These are phyloP conservation scores for Sesamia inferens DNA, from an alignment of 2,888 invertebrate species.

Conservation along the genomic window DNA sequence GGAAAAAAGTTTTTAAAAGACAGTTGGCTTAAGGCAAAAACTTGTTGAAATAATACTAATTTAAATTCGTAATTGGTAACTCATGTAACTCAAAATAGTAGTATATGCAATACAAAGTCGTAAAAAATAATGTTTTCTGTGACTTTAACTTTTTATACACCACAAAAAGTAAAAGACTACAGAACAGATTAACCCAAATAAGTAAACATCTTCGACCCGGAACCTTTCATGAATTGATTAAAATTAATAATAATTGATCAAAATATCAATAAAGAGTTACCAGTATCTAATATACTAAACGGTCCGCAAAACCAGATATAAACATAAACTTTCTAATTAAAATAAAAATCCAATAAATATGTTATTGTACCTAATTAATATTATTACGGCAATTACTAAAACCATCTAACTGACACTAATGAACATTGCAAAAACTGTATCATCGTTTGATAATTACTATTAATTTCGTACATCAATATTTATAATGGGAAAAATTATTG, in stretches of 20 bases:
- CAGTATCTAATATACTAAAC: slow-evolving; percentile 32
- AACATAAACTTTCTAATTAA: slow-evolving; percentile 47
- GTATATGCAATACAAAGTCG: background rate
- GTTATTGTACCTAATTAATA: slow-evolving; percentile 52
- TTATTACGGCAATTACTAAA: slow-evolving; percentile 52
- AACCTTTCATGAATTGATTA: slow-evolving; percentile 49
- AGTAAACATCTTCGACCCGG: slow-evolving; percentile 37
- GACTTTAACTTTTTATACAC: slow-evolving; percentile 19
- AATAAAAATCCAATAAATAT: slow-evolving; percentile 42
- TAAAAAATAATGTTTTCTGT: slow-evolving; percentile 13
- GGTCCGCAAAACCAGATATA: slow-evolving; percentile 44
- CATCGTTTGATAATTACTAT: slow-evolving; percentile 39
- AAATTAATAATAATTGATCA: slow-evolving; percentile 42
- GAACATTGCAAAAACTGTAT: slow-evolving; percentile 53
- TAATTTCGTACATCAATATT: slow-evolving; percentile 40
- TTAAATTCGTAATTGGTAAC: background rate
- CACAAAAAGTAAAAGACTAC: slow-evolving; percentile 29
- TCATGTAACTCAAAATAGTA: background rate
- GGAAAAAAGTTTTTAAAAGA: no score
- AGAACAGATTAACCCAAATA: slow-evolving; percentile 42
- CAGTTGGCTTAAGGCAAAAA: no score
- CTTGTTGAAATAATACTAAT: background rate
- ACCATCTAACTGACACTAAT: slow-evolving; percentile 56
- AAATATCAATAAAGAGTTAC: slow-evolving; percentile 46
- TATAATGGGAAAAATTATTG: slow-evolving; percentile 33